Conservation (phyloP, 2,888 invertebrate genomes). For the Tachystola acroxantha region DNA sequence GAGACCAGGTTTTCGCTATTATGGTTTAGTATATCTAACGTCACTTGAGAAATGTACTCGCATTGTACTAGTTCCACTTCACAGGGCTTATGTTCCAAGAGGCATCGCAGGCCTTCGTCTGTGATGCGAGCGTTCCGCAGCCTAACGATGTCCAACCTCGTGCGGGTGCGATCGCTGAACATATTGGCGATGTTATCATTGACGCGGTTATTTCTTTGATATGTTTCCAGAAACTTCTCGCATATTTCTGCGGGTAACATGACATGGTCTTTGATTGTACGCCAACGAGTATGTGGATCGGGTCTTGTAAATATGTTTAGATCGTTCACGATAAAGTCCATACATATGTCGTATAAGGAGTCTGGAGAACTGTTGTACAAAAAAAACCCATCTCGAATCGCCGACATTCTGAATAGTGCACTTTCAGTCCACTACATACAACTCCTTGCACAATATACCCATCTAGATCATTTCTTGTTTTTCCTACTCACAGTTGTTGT, state of each 20-base stretch:
- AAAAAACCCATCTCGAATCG: conserved; percentile 35
- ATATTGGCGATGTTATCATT: conserved; percentile 84
- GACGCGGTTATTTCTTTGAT: conserved; percentile 74
- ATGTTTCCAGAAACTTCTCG: conserved; percentile 80
- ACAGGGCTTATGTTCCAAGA: conserved; percentile 85
- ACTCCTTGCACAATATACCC: too few relatives aligned
- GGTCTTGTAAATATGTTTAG: conserved; percentile 78
- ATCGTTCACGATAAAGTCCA: conserved; percentile 80
- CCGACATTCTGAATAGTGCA: conserved; percentile 34
- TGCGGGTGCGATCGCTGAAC: conserved; percentile 82
- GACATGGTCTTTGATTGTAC: conserved; percentile 78
- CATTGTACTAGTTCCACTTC: conserved; percentile 88
- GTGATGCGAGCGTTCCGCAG: conserved; percentile 85
- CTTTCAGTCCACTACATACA: conserved; percentile 6
- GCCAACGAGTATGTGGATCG: conserved; percentile 61
- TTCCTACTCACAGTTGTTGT: too few relatives aligned
- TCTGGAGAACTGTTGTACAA: conserved; percentile 72
- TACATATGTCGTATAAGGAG: conserved; percentile 80
- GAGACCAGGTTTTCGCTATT: conserved; percentile 83
- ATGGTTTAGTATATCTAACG: conserved; percentile 82
- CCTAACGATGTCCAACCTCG: conserved; percentile 83
- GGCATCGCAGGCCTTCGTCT: conserved; percentile 82
- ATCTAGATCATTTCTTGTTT: too few relatives aligned
- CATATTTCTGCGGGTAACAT: conserved; percentile 85
- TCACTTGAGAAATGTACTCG: conserved; percentile 79